phyloP scores from a whole-genome alignment of 1,140 invertebrate genomes.

The Charaxes varanes region DNA sequence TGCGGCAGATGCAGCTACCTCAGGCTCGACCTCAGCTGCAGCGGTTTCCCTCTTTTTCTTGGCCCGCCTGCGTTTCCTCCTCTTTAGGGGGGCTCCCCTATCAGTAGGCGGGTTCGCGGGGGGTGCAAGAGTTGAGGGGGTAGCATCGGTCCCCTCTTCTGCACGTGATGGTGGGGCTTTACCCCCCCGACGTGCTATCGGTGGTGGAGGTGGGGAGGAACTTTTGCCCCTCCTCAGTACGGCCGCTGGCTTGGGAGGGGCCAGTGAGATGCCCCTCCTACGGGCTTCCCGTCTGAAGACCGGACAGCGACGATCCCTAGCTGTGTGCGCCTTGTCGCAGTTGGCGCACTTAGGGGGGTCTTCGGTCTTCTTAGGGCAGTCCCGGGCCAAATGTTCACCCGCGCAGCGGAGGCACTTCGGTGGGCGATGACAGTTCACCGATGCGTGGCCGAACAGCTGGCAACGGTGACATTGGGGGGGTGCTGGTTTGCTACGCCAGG shows the following conservation, averaged over 20 bases:
- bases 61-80: neutral
- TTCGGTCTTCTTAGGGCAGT: neutral
- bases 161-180: neutral
- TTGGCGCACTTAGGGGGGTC: slow-evolving; percentile 6
- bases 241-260: neutral
- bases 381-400: neutral
- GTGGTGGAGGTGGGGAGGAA: neutral
- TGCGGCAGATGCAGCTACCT: neutral
- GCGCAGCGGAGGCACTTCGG: neutral
- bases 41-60: neutral
- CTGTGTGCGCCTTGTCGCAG: slow-evolving; percentile 3
- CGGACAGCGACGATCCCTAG: neutral
- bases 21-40: neutral
- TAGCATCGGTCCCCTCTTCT: neutral
- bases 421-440: slow-evolving; percentile 14
- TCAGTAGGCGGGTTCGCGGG: neutral
- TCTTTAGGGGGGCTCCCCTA: neutral
- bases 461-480: slow-evolving; percentile 25
- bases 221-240: neutral
- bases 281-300: neutral
- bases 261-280: neutral
- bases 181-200: neutral
- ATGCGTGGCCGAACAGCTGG: slow-evolving; percentile 24
- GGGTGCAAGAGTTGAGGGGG: neutral
- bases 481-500: slow-evolving; percentile 1